Base-by-base conservation (phyloP, 1,140 invertebrate genomes). In the Orchesella cincta region DNA sequence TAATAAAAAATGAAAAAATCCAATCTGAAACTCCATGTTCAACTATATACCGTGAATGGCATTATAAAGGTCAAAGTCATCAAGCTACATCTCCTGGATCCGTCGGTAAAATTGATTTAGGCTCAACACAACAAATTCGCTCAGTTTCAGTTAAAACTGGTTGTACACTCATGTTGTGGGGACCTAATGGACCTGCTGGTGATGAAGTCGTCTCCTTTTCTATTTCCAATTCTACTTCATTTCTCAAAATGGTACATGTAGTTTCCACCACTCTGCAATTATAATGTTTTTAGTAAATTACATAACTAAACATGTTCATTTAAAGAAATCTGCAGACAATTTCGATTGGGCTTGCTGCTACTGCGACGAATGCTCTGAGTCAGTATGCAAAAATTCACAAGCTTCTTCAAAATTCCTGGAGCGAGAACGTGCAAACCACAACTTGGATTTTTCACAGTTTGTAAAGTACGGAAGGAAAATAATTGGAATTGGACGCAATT, bases 401-500 rank as follows among this genome's bases (percentile, higher is more conserved):
- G n/a, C n/a, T 51, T 14, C 46, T 51, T 51, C 46, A 51, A 51
- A 12, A 51, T n/a, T n/a, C n/a, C n/a, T n/a, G n/a, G n/a, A 26
- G 57, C 57, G 5, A 31, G 29, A 26, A 31, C n/a, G 57, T 64
- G 8, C 39, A 46, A 46, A 8, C 8, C 5, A 8, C 5, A 23
- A 64, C 5, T 12, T 12, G 23, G 71, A 73, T 28, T 73, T 85
- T 23, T 51, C 78, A 0, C 76, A 77, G 64, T 84, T 85, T 81
- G 78, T 80, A 5, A 78, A 84, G 31, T 57, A 85, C 28, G 87
- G 87, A 1, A 85, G 84, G 78, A 90, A 89, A 82, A 89, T 89
- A 70, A 84, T 89, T 51, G 88, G 86, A 72, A 87, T 89, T 67
- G 88, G 89, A 3, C 83, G 88, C 76, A 89, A 90, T 83, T 89